phyloP scores from a whole-genome alignment of 2,888 invertebrate genomes.

The Netelia fuscicornis region DNA sequence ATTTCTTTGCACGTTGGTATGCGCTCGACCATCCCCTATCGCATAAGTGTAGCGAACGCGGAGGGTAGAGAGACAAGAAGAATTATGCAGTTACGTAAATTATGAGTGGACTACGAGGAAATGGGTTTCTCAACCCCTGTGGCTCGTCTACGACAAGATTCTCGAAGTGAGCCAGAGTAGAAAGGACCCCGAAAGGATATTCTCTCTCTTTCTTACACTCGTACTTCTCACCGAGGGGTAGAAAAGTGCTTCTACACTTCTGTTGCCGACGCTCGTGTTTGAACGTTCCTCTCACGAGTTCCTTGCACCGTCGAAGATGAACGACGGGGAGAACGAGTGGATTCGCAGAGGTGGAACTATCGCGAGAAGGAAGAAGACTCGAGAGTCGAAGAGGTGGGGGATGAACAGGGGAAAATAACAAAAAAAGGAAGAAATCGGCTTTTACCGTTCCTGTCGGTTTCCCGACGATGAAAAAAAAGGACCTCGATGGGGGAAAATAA shows the following conservation, averaged over 20 bases:
- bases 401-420: constrained; percentile 16
- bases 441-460: constrained; percentile 29
- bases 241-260: constrained; percentile 58
- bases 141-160: constrained; percentile 53
- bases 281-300: background rate
- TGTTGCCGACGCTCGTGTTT: constrained; percentile 48
- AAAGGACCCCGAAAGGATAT: constrained; percentile 51
- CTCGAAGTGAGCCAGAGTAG: constrained; percentile 30
- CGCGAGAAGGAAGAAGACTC: constrained; percentile 35
- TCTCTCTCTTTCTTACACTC: constrained; percentile 12
- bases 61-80: constrained; percentile 73
- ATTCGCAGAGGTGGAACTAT: constrained; percentile 36
- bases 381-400: constrained; percentile 21
- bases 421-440: constrained; percentile 19
- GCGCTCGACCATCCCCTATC: constrained; percentile 71
- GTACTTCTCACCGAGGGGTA: background rate
- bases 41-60: constrained; percentile 77
- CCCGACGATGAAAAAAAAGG: background rate
- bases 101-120: constrained; percentile 76
- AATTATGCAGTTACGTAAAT: constrained; percentile 82
- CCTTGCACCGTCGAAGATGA: constrained; percentile 36
- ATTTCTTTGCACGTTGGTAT: constrained; percentile 65
- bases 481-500: constrained; percentile 21
- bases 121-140: constrained; percentile 70
- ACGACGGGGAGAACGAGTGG: constrained; percentile 48